Base-by-base conservation (phyloP, 2,888 invertebrate species). In the Sphinx pinastri region DNA sequence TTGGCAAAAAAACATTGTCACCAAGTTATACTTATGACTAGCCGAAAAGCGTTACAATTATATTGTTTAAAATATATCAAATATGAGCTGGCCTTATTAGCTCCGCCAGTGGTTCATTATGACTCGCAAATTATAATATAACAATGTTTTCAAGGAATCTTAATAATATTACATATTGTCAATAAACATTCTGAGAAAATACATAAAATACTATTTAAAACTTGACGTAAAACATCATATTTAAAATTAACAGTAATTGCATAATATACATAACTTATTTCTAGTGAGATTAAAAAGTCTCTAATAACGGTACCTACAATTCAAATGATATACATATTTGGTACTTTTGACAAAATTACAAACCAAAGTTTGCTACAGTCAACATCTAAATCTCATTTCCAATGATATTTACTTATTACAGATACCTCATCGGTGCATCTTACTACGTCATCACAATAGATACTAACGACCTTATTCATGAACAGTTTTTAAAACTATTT, bases 251-350 rank as follows among this genome's bases (percentile, higher is more conserved):
- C 38, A 38, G 19, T 55, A 55, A 55, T 19, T 11, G 55, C 55
- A 19, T 55, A 55, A 55, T 55, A 55, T 55, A 55, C 55, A 55
- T 16, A 54, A 19, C 55, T 19, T 55, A 55, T 55, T 2, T 16
- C 55, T 55, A 55, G 10, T 55, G 19, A 55, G 55, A 55, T 55
- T 55, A 55, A 19, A 19, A 55, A 55, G 55, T 11, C 55, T 19
- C 55, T 55, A 55, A 55, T 11, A 11, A 19, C 8, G 16, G 14
- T 55, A 55, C 8, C 19, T 55, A 55, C 16, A 55, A n/a, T 54
- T 54, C n/a, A 2, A 2, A 11, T 19, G 3, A 55, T 55, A 55
- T 55, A 55, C 11, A 19, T 11, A 19, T 55, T 55, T 55, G 19
- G 11, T 19, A 55, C 55, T 19, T 19, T 55, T 55, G 55, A 12